Evolutionary conservation across 2,113 vertebrate species (phyloP).

Genomic region (Myrmecobius fasciatus): DNA sequence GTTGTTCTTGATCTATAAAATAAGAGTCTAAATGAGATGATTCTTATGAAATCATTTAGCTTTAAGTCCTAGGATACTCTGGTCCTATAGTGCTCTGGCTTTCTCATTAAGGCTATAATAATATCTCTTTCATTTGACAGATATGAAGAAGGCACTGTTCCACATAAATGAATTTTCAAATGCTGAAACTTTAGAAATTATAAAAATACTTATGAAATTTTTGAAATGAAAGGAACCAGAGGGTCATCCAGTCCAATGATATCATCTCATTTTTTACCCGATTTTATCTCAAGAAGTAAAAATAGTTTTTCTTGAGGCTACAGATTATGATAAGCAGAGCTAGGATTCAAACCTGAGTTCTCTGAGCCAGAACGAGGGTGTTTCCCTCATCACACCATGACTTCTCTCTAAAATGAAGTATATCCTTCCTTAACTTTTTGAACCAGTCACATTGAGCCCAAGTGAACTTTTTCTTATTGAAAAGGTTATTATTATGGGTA

Average conservation of each 20-base stretch:
- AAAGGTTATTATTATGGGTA: accelerated
- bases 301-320: not conserved
- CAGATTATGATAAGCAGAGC: not conserved
- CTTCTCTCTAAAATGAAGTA: accelerated
- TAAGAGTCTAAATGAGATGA: not conserved
- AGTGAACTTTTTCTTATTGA: accelerated
- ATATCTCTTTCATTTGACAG: not conserved
- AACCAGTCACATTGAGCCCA: accelerated
- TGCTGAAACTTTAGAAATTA: not conserved
- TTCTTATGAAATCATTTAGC: not conserved
- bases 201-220: not conserved
- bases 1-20: not conserved
- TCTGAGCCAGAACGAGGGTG: not conserved
- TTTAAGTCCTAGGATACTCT: not conserved
- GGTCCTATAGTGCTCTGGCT: not conserved
- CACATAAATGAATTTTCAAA: not conserved
- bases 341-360: not conserved
- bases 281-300: not conserved
- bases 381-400: not conserved
- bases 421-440: not conserved
- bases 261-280: too few species aligned
- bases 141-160: not conserved
- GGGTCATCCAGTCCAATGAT: not conserved
- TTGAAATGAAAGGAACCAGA: not conserved
- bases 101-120: not conserved